Evolutionary conservation across 1,140 invertebrate genomes (phyloP).

Genomic region (Monochamus saltuarius): DNA sequence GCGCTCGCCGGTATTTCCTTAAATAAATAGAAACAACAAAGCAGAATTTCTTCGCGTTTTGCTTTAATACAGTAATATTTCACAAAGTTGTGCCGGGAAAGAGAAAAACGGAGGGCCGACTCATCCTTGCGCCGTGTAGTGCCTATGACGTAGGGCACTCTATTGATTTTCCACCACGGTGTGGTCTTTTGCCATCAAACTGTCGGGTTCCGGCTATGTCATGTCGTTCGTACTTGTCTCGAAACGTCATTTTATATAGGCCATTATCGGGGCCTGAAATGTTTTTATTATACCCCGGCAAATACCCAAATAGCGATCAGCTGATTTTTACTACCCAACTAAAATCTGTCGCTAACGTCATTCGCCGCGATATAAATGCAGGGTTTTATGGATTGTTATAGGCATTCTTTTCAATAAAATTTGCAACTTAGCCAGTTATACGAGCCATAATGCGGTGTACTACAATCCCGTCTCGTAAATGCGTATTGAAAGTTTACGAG

Average conservation of each 20-base stretch:
- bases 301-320: conserved; percentile 10
- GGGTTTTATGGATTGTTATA: conserved; percentile 20
- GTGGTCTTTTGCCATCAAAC: conserved; percentile 29
- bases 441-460: no score
- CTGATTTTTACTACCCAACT: conserved; percentile 16
- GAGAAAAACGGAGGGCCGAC: conserved; percentile 23
- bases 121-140: conserved; percentile 26
- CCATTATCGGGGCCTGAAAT: conserved; percentile 32
- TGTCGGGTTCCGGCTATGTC: conserved; percentile 18
- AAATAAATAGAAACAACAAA: conserved; percentile 8
- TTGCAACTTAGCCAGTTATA: conserved; percentile 12
- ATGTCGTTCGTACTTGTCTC: conserved; percentile 16
- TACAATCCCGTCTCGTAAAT: no score
- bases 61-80: conserved; percentile 15
- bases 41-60: background rate
- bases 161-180: conserved; percentile 37
- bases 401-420: conserved; percentile 20
- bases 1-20: background rate
- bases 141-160: conserved; percentile 37
- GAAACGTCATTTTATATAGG: conserved; percentile 38
- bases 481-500: no score
- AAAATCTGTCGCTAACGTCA: conserved; percentile 13
- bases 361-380: conserved; percentile 16
- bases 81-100: conserved; percentile 20
- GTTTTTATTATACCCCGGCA: conserved; percentile 33